Base-by-base conservation (phyloP, 2,797 vertebrate species). In the Meda fulgida region DNA sequence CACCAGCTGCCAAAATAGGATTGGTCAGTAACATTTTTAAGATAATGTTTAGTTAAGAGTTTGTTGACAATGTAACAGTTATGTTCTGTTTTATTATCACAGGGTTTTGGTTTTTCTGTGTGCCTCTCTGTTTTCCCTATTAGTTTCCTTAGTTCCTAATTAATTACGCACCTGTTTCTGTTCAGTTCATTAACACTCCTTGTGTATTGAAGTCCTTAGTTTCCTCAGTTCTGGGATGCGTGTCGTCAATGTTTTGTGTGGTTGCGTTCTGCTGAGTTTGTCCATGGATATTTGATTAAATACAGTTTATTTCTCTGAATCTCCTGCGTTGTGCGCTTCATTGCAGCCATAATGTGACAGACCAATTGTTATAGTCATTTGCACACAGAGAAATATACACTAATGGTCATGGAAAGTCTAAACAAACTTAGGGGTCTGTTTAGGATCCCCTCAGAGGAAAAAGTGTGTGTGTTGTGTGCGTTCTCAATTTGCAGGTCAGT, bases 401-500 rank as follows among this genome's bases (percentile, higher is more conserved):
- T 31, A 6, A 18, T 38, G 19, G 19, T 31, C 14, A 18, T 38
- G 19, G 19, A 63, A 63, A 8, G 23, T 66, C 38, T 83, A 53
- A 77, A 84, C 66, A 84, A 77, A 34, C 29, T 51, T 67, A 67
- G 46, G 60, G 81, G 43, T 51, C 82, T 84, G 58, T 75, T 53
- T 76, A 58, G 48, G 10, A 66, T 83, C 48, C 51, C 51, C 51
- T 58, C 6, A 3, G 55, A 63, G n/a, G 63, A 36, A 73, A 58
- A 76, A 13, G 72, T 63, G 77, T 75, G 48, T 26, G 70, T 81
- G 43, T 88, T 69, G 72, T 78, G 58, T 55, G 75, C 81, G 81
- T 85, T 89, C 85, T 86, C 11, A 40, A 78, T 84, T 65, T 79
- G 29, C 38, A 71, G 48, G n/a, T 46, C 51, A 58, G 53, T 46